Evolutionary conservation across 2,888 invertebrate species (phyloP), one percentile per base, ranked within the genome.

Genomic region (Epirrhoe alternata): DNA sequence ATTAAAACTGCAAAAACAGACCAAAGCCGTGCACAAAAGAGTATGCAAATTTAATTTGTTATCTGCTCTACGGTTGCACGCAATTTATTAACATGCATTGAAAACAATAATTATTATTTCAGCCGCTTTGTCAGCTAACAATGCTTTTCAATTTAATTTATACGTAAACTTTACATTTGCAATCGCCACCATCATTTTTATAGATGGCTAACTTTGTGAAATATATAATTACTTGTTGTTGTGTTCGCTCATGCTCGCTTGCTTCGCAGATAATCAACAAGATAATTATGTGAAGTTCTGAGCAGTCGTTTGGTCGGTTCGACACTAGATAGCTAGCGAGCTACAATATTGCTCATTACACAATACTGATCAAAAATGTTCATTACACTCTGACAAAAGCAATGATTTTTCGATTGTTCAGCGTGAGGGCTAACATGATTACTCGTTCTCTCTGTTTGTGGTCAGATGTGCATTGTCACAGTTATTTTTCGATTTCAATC

Each of bases 21-120:
- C 55, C 56, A 35, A 47, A 60, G 17, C 47, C 59, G 17, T 14
- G 60, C 16, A 68, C 64, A 68, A 68, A 60, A 64, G 60, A 61
- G 54, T 68, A 58, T 68, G 64, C 57, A 57, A 64, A 63, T 67
- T 61, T 64, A 61, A 60, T 61, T 64, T 54, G 61, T 61, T 68
- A 64, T 71, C 66, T 61, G 61, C 8, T 61, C 54, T 61, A 64
- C 59, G 57, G 64, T 31, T 63, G 63, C 69, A 62, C 54, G 62
- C 66, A 66, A 65, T 65, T 67, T 64, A 58, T 49, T 52, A 58
- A 56, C 56, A 68, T 56, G 65, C 55, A 61, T 61, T 57, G 54
- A 63, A 64, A 58, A 67, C 63, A 63, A 63, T 49, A 63, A 70
- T 68, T 59, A 71, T 73, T 67, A 68, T 64, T 69, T 65, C 56